Evolutionary conservation across 2,113 vertebrate genomes (phyloP).

Genomic region (Periophthalmodon schlosseri): DNA sequence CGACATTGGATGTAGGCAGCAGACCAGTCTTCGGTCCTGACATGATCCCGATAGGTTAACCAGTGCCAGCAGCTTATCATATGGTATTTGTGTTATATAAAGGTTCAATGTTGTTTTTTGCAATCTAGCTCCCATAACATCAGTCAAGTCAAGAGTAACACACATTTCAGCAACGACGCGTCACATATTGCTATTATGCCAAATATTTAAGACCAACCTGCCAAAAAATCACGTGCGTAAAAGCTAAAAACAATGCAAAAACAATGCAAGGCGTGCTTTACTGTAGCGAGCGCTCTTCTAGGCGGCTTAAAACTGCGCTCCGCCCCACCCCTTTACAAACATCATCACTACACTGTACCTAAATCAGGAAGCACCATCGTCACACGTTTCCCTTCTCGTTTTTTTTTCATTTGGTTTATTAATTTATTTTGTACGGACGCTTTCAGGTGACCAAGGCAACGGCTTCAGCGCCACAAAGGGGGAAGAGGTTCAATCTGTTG

Average conservation of each 20-base stretch:
- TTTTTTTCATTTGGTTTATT: not conserved
- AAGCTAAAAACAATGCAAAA: not conserved
- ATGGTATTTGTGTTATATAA: no score
- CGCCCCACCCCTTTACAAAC: constrained; percentile 74
- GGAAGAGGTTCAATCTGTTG: constrained; percentile 31
- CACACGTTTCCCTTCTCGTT: constrained; percentile 28
- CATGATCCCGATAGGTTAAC: no score
- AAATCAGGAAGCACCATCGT: constrained; percentile 76
- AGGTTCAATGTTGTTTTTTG: not conserved
- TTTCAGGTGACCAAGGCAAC: constrained; percentile 30
- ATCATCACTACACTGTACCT: constrained; percentile 57
- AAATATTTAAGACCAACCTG: not conserved
- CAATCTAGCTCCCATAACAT: not conserved
- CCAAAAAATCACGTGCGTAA: constrained; percentile 44
- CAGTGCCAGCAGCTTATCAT: no score
- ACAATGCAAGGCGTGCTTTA: constrained; percentile 52
- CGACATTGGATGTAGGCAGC: no score
- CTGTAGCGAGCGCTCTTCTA: constrained; percentile 44
- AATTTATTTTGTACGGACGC: constrained; percentile 15
- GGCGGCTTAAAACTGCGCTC: constrained; percentile 52
- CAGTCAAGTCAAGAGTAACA: not conserved
- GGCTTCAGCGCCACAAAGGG: constrained; percentile 11
- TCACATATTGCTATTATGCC: not conserved
- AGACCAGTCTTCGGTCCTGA: no score
- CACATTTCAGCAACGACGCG: not conserved